These are phyloP conservation scores for Dione vanillae DNA, from an alignment of 2,888 invertebrate species.

Conservation along the genomic window DNA sequence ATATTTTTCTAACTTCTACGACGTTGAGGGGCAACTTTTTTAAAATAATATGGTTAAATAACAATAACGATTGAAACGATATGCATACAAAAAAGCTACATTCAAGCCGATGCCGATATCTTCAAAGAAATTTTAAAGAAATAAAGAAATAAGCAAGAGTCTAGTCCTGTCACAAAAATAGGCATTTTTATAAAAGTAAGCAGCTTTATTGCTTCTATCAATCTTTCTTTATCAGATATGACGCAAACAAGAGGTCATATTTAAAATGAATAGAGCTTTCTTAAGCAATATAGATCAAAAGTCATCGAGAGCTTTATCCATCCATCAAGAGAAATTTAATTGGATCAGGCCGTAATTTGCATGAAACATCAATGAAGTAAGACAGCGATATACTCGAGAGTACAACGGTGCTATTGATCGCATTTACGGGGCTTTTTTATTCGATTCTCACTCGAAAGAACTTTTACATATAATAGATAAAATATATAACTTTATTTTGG, in stretches of 20 bases:
- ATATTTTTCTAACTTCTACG: neutral
- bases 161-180: too few species aligned
- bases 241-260: neutral
- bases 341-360: constrained; percentile 14
- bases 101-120: too few species aligned
- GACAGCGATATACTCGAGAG: neutral
- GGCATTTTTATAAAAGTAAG: too few species aligned
- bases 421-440: neutral
- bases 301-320: constrained; percentile 1
- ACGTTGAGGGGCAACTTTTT: neutral
- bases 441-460: neutral
- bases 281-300: constrained; percentile 17
- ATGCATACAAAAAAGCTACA: too few species aligned
- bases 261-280: neutral
- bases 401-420: too few species aligned
- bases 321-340: constrained; percentile 6
- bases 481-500: too few species aligned
- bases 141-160: too few species aligned
- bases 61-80: too few species aligned
- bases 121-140: too few species aligned
- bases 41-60: neutral
- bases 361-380: neutral
- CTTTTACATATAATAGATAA: neutral
- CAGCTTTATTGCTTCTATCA: neutral
- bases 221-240: too few species aligned